Percentiles rank a stretch among this genome's conserved stretches.
Evolutionary conservation across 2,888 invertebrate species (phyloP).

Genomic region (Eumacrocentrus americanus): DNA sequence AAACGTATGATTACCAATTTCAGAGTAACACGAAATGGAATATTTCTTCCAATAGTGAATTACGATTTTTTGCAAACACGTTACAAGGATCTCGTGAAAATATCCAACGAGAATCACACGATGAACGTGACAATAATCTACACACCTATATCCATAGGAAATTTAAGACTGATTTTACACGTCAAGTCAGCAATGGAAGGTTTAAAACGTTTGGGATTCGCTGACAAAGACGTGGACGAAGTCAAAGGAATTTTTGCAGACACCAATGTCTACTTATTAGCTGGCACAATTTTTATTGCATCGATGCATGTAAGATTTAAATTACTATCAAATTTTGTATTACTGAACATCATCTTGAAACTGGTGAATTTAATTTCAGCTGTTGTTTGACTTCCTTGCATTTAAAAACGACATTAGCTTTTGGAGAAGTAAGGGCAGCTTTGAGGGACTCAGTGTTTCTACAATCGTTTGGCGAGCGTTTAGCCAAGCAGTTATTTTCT

Average conservation of each 20-base stretch:
- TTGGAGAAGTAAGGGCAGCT: constrained; percentile 85
- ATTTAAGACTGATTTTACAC: constrained; percentile 77
- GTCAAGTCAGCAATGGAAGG: constrained; percentile 76
- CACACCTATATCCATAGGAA: constrained; percentile 79
- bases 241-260: constrained; percentile 96
- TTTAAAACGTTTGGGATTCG: constrained; percentile 81
- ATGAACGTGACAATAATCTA: constrained; percentile 75
- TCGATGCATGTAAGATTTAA: constrained; percentile 86
- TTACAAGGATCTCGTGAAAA: constrained; percentile 73
- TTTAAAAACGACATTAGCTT: constrained; percentile 98
- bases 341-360: not conserved
- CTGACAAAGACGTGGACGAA: constrained; percentile 94
- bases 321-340: not conserved
- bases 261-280: constrained; percentile 89
- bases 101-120: constrained; percentile 67
- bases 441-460: constrained; percentile 88
- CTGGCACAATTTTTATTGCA: constrained; percentile 88
- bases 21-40: constrained; percentile 49
- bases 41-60: constrained; percentile 83
- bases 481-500: constrained; percentile 88
- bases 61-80: constrained; percentile 85
- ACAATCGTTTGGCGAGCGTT: constrained; percentile 94
- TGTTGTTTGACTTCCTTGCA: constrained; percentile 94
- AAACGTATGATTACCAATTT: constrained; percentile 23
- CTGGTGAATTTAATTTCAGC: constrained; percentile 67